These are phyloP conservation scores for Sturnira hondurensis DNA, from an alignment of 2,113 vertebrate genomes.

Conservation along the genomic window DNA sequence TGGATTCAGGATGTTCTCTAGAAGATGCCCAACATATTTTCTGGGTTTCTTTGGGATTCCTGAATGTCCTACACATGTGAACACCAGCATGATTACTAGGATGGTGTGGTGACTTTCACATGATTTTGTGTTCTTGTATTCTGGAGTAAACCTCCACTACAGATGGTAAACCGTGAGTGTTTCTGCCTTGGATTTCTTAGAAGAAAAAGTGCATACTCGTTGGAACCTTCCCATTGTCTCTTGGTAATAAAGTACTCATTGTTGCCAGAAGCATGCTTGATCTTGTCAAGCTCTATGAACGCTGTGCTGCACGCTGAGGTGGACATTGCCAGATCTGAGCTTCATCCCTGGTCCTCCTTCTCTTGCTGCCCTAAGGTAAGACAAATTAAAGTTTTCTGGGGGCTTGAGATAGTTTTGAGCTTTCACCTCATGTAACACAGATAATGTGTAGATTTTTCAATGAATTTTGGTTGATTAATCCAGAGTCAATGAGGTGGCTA, in stretches of 20 bases:
- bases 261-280: not conserved
- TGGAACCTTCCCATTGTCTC: not conserved
- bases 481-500: not conserved
- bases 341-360: not conserved
- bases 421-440: not conserved
- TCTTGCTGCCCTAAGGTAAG: not conserved
- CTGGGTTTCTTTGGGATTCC: not conserved
- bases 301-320: not conserved
- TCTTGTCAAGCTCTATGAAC: not conserved
- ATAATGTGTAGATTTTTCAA: not conserved
- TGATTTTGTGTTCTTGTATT: not conserved
- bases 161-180: not conserved
- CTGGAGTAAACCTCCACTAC: not conserved
- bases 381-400: not conserved
- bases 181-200: not conserved
- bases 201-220: not conserved
- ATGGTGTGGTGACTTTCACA: not conserved
- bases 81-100: not conserved
- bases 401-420: not conserved
- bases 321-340: not conserved
- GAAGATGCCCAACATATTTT: not conserved
- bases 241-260: not conserved
- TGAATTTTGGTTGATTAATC: not conserved
- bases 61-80: not conserved
- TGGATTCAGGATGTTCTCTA: not conserved